Base-by-base conservation (phyloP, 2,113 vertebrate genomes). In the Corapipo altera region DNA sequence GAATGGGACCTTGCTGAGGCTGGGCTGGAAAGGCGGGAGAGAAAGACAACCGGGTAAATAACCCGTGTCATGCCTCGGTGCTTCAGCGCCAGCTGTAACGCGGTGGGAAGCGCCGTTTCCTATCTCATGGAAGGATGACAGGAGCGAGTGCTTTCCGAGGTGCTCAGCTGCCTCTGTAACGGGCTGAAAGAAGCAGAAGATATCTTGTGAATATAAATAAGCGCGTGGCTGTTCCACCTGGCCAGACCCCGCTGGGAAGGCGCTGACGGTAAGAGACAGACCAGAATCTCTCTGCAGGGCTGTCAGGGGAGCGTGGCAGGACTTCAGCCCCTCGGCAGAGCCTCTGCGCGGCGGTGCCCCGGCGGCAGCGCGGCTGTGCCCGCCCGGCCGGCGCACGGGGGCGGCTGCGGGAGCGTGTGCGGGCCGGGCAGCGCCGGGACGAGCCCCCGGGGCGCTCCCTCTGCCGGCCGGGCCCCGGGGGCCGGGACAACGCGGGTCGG, bases 151-250 rank as follows among this genome's bases (percentile, higher is more conserved):
- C 44, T 41, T 48, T 41, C 37, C 15, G 21, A 15, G 43, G 12
- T 22, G 16, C 39, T 54, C 67, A 11, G 52, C 76, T 32, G 13
- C 59, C 48, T 7, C 64, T 32, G 11, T 7, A 1, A 8, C 1
- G 12, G 64, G 9, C 33, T 41, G 39, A 24, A 24, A 30, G 57
- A 15, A 41, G 64, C 58, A 44, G 52, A 19, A 59, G 7, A n/a
- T n/a, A 1, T 3, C 16, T 17, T 2, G 37, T 6, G 43, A 9
- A 2, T 32, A 2, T 3, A 39, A 52, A 57, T 3, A 39, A 52
- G 52, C 4, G n/a, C 23, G 41, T 1, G 26, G 67, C 54, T 51
- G 0, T 32, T 44, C n/a, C 52, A 11, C 14, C 48, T 6, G 67
- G 32, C 35, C 15, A 3, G 59, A 37, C 12, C 54, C 41, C 37